Conservation (phyloP, 2,113 vertebrate species). For the Phyllostomus hastatus region DNA sequence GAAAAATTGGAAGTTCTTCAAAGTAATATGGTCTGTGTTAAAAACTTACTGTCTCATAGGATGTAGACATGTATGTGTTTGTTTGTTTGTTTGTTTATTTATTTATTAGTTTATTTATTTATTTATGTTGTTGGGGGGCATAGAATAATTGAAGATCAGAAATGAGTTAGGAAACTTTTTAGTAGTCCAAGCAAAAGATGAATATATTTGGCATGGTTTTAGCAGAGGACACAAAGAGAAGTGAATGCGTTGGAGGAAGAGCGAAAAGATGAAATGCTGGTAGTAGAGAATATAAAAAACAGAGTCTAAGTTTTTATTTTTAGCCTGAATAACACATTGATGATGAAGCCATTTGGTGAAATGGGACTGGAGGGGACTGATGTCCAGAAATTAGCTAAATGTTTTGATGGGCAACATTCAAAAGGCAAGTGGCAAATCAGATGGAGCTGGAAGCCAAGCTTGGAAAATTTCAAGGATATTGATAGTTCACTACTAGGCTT, state of each 20-base stretch:
- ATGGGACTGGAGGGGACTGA: not conserved
- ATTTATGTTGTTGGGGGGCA: fast-evolving
- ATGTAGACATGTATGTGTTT: not conserved
- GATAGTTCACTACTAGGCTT: fast-evolving
- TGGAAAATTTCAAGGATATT: not conserved
- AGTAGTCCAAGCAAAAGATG: not conserved
- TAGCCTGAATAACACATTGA: not conserved
- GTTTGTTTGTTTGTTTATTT: not conserved
- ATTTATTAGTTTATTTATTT: not conserved
- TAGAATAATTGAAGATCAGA: not conserved
- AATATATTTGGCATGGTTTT: not conserved
- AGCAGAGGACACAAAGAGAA: fast-evolving
- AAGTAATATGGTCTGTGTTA: not conserved
- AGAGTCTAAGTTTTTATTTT: not conserved
- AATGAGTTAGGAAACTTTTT: not conserved
- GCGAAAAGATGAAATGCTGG: fast-evolving
- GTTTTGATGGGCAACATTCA: not conserved
- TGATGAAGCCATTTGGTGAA: not conserved
- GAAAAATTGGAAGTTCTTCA: not conserved
- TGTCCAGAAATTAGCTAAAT: not conserved
- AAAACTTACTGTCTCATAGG: not conserved
- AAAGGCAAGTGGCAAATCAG: not conserved
- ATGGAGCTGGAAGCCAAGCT: not conserved
- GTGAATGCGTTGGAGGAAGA: not conserved
- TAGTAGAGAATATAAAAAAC: fast-evolving